Percentiles rank a stretch among this genome's conserved stretches.
Conservation (phyloP, 2,797 vertebrate species). For the Octomys mimax region DNA sequence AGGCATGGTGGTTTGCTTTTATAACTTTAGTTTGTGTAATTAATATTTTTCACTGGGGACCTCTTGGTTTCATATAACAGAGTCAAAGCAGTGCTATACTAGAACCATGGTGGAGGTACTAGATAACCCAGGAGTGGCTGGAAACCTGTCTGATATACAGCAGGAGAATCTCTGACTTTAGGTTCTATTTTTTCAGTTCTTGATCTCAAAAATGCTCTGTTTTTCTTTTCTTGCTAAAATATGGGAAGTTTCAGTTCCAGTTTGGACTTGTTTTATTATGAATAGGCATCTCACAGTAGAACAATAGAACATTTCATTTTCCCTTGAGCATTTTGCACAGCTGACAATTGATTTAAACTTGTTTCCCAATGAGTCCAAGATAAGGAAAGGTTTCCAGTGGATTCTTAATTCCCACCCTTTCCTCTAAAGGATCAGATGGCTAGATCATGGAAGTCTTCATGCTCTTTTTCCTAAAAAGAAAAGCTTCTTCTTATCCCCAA, state of each 20-base stretch:
- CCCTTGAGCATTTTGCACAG: neutral
- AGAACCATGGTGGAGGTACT: neutral
- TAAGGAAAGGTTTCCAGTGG: neutral
- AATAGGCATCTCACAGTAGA: neutral
- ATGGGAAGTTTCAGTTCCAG: neutral
- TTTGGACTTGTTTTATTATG: neutral
- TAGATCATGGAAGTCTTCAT: neutral
- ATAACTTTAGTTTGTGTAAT: neutral
- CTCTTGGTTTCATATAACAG: neutral
- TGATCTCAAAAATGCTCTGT: conserved; percentile 39
- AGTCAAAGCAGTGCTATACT: neutral
- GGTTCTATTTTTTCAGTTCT: neutral
- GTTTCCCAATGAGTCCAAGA: neutral
- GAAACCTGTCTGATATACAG: neutral
- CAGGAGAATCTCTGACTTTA: neutral
- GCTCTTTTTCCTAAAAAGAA: neutral
- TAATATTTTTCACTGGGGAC: neutral
- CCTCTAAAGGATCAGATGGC: neutral
- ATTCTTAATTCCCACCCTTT: neutral
- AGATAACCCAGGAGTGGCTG: neutral
- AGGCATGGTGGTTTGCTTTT: neutral
- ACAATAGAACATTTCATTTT: neutral
- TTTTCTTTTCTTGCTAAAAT: neutral
- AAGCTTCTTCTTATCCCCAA: neutral
- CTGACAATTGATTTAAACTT: neutral